Evolutionary conservation across 2,888 invertebrate genomes (phyloP).

Genomic region (Alloplasta piceator): DNA sequence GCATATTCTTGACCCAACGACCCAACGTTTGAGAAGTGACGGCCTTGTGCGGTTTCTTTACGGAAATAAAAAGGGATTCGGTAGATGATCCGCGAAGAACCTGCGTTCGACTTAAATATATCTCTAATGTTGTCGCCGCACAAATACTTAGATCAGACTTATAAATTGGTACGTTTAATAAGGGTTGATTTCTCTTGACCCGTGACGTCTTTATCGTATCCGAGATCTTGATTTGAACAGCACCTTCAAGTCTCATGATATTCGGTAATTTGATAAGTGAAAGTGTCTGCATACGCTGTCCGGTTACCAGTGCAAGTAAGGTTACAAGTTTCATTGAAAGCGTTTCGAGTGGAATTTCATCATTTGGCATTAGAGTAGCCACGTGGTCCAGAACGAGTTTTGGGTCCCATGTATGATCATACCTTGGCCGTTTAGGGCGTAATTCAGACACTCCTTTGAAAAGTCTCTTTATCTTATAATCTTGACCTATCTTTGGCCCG

Average conservation of each 20-base stretch:
- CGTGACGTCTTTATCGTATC: slow-evolving; percentile 57
- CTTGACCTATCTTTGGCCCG: slow-evolving; percentile 19
- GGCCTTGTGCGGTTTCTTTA: too few relatives aligned
- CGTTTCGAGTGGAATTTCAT: slow-evolving; percentile 8
- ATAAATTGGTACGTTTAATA: slow-evolving; percentile 54
- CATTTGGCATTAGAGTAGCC: too few relatives aligned
- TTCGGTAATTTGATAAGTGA: slow-evolving; percentile 20
- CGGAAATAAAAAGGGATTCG: too few relatives aligned
- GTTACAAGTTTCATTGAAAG: slow-evolving; percentile 13
- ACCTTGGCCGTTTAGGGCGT: too few relatives aligned
- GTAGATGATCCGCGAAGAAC: neutral
- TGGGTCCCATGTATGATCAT: too few relatives aligned
- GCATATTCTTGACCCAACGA: too few relatives aligned
- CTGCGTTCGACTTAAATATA: too few relatives aligned
- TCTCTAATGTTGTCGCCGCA: slow-evolving; percentile 41
- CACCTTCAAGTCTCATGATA: slow-evolving; percentile 12
- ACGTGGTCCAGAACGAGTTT: too few relatives aligned
- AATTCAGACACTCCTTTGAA: too few relatives aligned
- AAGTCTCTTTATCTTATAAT: slow-evolving; percentile 6
- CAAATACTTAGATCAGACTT: slow-evolving; percentile 38
- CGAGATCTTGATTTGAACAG: slow-evolving; percentile 50
- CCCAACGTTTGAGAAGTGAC: too few relatives aligned
- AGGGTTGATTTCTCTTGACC: slow-evolving; percentile 57
- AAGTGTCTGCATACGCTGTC: slow-evolving; percentile 21
- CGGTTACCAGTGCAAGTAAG: slow-evolving; percentile 18